A percentile compares a stretch with the other conserved stretches of the same genome.
Evolutionary conservation across 1,140 invertebrate species (phyloP).

Genomic region (Nilaparvata lugens): DNA sequence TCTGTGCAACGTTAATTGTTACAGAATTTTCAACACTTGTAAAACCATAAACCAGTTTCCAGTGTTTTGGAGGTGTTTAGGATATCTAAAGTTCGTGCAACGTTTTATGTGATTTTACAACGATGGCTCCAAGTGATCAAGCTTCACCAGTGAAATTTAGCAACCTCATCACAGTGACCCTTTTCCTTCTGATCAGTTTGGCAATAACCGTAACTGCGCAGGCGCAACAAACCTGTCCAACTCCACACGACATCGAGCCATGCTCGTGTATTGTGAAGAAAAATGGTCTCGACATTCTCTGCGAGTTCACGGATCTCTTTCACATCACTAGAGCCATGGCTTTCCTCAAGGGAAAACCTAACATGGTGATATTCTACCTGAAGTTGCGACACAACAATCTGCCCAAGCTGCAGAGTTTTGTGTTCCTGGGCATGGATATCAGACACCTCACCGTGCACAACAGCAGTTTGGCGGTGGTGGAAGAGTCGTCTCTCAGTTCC

Average conservation of each 20-base stretch:
- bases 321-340: constrained; percentile 67
- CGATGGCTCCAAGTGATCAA: too few relatives aligned
- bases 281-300: constrained; percentile 74
- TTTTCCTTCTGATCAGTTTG: too few relatives aligned
- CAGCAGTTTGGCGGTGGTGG: constrained; percentile 74
- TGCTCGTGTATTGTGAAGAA: constrained; percentile 76
- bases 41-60: too few relatives aligned
- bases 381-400: constrained; percentile 75
- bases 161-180: too few relatives aligned
- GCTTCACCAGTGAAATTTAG: too few relatives aligned
- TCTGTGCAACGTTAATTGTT: too few relatives aligned
- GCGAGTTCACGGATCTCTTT: constrained; percentile 66
- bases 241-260: constrained; percentile 57
- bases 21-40: too few relatives aligned
- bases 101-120: too few relatives aligned
- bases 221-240: constrained; percentile 57
- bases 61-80: too few relatives aligned
- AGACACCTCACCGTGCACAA: constrained; percentile 79
- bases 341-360: constrained; percentile 54
- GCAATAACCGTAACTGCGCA: constrained; percentile 1
- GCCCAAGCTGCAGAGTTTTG: constrained; percentile 69
- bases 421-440: constrained; percentile 79
- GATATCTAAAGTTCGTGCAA: too few relatives aligned
- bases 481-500: constrained; percentile 72
- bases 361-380: constrained; percentile 69